Evolutionary conservation across 2,797 vertebrate genomes (phyloP), one percentile per base, ranked within the genome.

Genomic region (Vespertilio murinus): DNA sequence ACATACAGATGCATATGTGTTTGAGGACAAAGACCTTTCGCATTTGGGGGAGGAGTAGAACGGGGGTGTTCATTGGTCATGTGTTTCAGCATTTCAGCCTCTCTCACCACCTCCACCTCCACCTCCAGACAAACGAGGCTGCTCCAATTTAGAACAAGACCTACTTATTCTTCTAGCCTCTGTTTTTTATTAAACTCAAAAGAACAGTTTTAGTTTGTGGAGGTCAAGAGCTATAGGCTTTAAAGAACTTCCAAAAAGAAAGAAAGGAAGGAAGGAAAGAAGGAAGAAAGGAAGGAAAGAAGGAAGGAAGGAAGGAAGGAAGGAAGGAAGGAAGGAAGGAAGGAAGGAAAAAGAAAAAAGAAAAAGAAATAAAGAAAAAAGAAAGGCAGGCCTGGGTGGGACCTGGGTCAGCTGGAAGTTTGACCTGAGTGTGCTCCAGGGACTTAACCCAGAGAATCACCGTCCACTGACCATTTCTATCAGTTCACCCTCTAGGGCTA

Each of bases 101-200:
- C 47, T 10, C 47, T 91, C n/a, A 16, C 18, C 22, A 3, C 4
- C 35, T 61, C 2, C 6, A 2, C 49, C 30, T 70, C 28, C 47
- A 14, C 28, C 28, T 71, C 45, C 40, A n/a, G 42, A 28, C 28
- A 13, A 22, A 54, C 38, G 35, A 33, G 18, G 5, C 71, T 45
- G n/a, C 45, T 80, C 6, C 64, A 22, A 9, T 40, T n/a, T 35
- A 42, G 75, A 93, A 56, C 6, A n/a, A 88, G 61, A 25, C 3
- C 40, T 87, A 25, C 13, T 81, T 40, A 49, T 54, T 42, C 33
- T 52, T 80, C 61, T 67, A 42, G 47, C 2, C 28, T 81, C 45
- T 20, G 28, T 20, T 75, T 80, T 88, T 67, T 88, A 69, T 61
- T 80, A 12, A 73, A 38, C 35, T 77, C 45, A 38, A 91, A 74